Evolutionary conservation across 1,140 invertebrate species (phyloP), one percentile per base, ranked within the genome.

Genomic region (Drosophila biarmipes): DNA sequence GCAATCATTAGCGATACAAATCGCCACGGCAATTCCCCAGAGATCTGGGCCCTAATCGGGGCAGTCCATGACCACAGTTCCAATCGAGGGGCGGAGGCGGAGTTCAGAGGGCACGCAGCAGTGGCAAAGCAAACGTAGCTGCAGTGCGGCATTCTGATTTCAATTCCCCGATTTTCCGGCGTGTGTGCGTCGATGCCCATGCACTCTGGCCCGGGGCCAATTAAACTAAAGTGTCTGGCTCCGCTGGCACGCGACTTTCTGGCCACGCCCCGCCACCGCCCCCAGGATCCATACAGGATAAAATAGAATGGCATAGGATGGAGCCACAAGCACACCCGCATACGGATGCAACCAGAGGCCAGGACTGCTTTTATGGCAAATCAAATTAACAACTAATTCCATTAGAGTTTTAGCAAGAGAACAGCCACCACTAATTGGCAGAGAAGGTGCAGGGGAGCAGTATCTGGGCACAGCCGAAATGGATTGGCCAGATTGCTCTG

Each of bases 141-240:
- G 80, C 80, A 84, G 56, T 80, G 78, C 78, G 78, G 51, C 72
- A 80, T 52, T 79, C 43, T 51, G 49, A 42, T 45, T 58, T 76
- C 54, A 61, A 76, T 61, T 57, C 66, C 68, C 62, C 55, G 66
- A 68, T 69, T 69, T 68, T 45, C 29, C 61, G 5, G 27, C 31
- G 24, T 27, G 40, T 42, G 40, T 19, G 35, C 11, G 15, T 17
- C 56, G 14, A 53, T 54, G 48, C 37, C 31, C 31, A 40, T 69
- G 66, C 66, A 46, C 24, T 68, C 46, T n/a, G 29, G 15, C 34
- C 46, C 63, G 43, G 27, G 46, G 82, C 61, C 82, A 86, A 86
- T 86, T 86, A 87, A 87, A 82, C 46, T 82, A 62, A 87, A 86
- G 87, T 82, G 78, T 59, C 69, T 63, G 72, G 46, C 21, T 15